These are phyloP conservation scores for Polypedilum pembai DNA, from an alignment of 1,140 invertebrate genomes.

Conservation along the genomic window DNA sequence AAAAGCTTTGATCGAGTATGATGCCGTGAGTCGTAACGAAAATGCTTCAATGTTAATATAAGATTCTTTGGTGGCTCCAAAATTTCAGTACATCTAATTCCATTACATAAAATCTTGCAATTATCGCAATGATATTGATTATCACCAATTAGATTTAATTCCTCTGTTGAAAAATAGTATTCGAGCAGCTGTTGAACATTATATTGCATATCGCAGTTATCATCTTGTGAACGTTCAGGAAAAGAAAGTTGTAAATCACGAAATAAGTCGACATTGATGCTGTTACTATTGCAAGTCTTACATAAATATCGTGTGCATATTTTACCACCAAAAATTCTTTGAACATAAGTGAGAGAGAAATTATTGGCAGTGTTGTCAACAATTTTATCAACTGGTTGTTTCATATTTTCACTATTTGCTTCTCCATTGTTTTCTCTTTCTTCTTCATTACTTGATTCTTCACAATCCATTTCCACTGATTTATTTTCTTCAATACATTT, in stretches of 20 bases:
- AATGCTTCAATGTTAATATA: constrained; percentile 72
- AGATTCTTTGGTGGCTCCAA: constrained; percentile 65
- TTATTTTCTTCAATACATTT: constrained; percentile 30
- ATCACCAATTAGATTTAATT: constrained; percentile 57
- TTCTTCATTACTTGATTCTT: neutral
- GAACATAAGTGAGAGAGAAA: constrained; percentile 47
- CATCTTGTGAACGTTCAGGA: constrained; percentile 50
- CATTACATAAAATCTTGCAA: constrained; percentile 66
- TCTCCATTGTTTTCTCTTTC: neutral
- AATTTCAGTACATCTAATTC: constrained; percentile 63
- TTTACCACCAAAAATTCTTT: constrained; percentile 65
- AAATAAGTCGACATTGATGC: constrained; percentile 65
- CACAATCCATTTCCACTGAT: constrained; percentile 28
- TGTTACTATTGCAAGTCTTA: constrained; percentile 58
- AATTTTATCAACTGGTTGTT: neutral
- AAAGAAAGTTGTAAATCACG: constrained; percentile 75
- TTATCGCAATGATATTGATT: constrained; percentile 74
- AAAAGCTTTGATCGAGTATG: constrained; percentile 66
- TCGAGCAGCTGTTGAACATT: constrained; percentile 64
- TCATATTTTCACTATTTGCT: neutral
- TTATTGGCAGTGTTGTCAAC: constrained; percentile 23
- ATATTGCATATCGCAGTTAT: constrained; percentile 46
- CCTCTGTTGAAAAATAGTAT: constrained; percentile 67
- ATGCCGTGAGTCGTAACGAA: constrained; percentile 64
- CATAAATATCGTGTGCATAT: constrained; percentile 65